Conservation (phyloP, 2,797 vertebrate species). For the Coccyzus lansbergi region DNA sequence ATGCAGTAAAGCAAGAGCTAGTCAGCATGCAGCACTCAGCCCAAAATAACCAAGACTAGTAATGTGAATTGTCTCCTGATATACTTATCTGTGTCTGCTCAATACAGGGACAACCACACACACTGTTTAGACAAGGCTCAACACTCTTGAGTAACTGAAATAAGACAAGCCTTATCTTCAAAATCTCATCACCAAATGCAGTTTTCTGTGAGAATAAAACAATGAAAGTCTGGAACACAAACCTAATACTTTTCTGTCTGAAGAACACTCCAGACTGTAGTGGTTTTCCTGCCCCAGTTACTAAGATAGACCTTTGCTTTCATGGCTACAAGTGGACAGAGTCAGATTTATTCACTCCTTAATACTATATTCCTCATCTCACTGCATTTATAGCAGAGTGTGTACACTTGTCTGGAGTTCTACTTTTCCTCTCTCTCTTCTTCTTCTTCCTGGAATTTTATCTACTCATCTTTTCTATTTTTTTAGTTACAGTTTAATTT, state of each 20-base stretch:
- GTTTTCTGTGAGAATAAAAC: neutral
- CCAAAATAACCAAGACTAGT: neutral
- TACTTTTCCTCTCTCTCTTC: neutral
- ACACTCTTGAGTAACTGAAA: neutral
- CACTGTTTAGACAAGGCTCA: neutral
- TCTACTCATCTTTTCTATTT: neutral
- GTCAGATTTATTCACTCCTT: neutral
- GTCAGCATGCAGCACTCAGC: neutral
- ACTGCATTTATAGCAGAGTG: neutral
- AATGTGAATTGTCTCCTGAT: neutral
- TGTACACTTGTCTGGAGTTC: neutral
- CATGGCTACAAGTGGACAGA: neutral
- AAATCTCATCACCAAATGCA: neutral
- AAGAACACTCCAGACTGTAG: neutral
- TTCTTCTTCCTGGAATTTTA: neutral
- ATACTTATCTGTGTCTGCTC: neutral
- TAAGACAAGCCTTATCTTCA: neutral
- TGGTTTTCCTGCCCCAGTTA: neutral
- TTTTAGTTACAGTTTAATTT: neutral
- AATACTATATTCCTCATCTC: neutral
- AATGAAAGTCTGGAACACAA: neutral
- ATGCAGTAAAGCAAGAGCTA: neutral
- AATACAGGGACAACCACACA: neutral
- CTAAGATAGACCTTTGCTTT: neutral
- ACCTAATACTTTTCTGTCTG: neutral